Conservation (phyloP, 2,888 invertebrate genomes). For the Cerceris ruficornis region DNA sequence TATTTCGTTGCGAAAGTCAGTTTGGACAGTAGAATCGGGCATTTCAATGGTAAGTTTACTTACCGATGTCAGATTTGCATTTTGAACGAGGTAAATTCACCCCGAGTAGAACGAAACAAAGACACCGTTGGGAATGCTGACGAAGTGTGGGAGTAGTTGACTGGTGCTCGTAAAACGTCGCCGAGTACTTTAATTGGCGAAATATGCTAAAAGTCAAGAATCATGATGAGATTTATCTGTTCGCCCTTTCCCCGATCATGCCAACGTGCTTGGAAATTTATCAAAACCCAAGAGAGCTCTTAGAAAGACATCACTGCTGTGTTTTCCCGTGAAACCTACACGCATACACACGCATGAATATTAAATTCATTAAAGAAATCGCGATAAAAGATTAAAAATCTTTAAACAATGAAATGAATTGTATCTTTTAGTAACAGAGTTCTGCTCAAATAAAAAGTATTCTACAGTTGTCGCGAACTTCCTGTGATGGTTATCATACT, state of each 20-base stretch:
- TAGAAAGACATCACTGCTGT: conserved; percentile 17
- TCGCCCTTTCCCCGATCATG: conserved; percentile 50
- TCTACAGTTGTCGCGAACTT: too few species aligned
- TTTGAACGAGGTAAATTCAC: conserved; percentile 64
- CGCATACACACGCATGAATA: neutral
- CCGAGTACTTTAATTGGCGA: conserved; percentile 70
- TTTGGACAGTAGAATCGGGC: too few species aligned
- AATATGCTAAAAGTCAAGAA: conserved; percentile 74
- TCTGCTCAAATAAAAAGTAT: too few species aligned
- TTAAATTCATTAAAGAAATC: neutral
- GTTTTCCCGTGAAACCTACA: neutral
- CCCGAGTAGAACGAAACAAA: conserved; percentile 63
- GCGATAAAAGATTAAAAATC: too few species aligned
- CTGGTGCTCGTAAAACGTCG: conserved; percentile 66
- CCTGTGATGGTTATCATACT: too few species aligned
- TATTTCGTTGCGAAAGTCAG: neutral
- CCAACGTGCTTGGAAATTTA: conserved; percentile 61
- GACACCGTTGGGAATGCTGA: conserved; percentile 61
- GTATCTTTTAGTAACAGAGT: too few species aligned
- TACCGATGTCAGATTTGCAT: conserved; percentile 59
- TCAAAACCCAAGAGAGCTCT: conserved; percentile 54
- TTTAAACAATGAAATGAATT: too few species aligned
- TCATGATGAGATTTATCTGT: conserved; percentile 71
- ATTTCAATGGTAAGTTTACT: conserved; percentile 31
- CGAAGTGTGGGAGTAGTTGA: conserved; percentile 60